A percentile compares a stretch with the other conserved stretches of the same genome.
phyloP scores from a whole-genome alignment of 2,113 vertebrate species.

The Ammospiza nelsoni region DNA sequence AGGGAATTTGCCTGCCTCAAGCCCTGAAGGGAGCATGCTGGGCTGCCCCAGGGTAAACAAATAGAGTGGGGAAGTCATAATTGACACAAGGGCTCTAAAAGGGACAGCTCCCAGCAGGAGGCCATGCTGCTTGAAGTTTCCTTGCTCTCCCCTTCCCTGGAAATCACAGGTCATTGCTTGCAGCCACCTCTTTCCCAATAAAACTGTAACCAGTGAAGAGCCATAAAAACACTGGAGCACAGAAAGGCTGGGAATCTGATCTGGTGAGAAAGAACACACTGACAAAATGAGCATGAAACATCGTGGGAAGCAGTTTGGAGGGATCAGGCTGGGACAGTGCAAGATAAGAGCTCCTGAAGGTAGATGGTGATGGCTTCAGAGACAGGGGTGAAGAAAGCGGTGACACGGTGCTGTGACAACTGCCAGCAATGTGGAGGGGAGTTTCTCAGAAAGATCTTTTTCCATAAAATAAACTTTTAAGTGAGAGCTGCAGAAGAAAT shows the following conservation, averaged over 20 bases:
- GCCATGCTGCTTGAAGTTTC: conserved; percentile 35
- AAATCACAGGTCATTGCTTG: conserved; percentile 54
- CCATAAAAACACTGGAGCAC: conserved; percentile 44
- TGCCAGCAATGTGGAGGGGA: neutral
- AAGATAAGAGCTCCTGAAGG: neutral
- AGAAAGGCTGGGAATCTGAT: conserved; percentile 4
- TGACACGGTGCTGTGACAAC: neutral
- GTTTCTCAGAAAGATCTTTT: neutral
- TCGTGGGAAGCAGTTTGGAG: neutral
- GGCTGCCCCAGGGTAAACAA: conserved; percentile 50
- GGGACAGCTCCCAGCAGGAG: conserved; percentile 11
- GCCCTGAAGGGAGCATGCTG: neutral
- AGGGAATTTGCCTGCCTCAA: neutral
- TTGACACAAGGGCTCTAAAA: conserved; percentile 68
- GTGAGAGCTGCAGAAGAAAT: neutral
- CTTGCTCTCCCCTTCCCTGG: conserved; percentile 23
- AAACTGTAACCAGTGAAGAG: conserved; percentile 41
- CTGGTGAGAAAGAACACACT: neutral
- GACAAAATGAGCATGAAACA: neutral
- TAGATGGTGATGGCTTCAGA: neutral
- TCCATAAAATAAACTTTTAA: neutral
- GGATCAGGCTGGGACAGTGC: neutral
- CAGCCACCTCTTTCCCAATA: conserved; percentile 34
- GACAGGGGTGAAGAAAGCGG: accelerated
- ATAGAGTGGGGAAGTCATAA: conserved; percentile 50